Base-by-base conservation (phyloP, 2,113 vertebrate genomes). In the Trematomus loennbergii region DNA sequence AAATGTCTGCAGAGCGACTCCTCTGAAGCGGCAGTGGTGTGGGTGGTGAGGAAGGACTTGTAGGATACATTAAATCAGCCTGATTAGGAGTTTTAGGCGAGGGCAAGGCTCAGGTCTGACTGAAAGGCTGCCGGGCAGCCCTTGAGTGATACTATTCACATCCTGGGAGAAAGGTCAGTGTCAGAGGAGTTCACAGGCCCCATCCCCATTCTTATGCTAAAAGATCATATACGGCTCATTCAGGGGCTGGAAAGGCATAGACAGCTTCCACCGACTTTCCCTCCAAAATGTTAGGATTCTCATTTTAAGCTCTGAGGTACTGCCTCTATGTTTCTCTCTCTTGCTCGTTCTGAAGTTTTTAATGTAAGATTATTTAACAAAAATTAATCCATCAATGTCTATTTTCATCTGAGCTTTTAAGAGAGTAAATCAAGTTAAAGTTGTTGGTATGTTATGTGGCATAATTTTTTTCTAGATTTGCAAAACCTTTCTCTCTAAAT, bases 171-270 rank as follows among this genome's bases (percentile, higher is more conserved):
- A 85, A 87, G 91, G 87, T 93, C 86, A 88, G 73, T 87, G 89
- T 93, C 89, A 90, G 88, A 91, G 89, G 82, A 87, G 89, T 94
- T 94, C 90, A 88, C 90, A 91, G 91, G 89, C 87, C 90, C 88
- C 90, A 71, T 87, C 78, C 70, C 89, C 75, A 84, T 94, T 94
- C 88, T 93, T 88, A 93, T 94, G 93, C 92, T 90, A 93, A 92
- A 79, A 65, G 10, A 10, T 89, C 82, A 87, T 85, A 82, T 74
- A 83, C 87, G 57, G 72, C 85, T 85, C 58, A 84, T 86, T 90
- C 80, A 83, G 57, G 2, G 66, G n/a, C 83, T 52, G 64, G 50
- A 55, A 78, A 85, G 66, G 78, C 87, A 85, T 84, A 82, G 87
- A 91, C 78, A 84, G 80, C 79, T 81, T 71, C 53, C 8, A 29